Evolutionary conservation across 2,888 invertebrate species (phyloP), one percentile per base, ranked within the genome.

Genomic region (Pyrrhia umbra): DNA sequence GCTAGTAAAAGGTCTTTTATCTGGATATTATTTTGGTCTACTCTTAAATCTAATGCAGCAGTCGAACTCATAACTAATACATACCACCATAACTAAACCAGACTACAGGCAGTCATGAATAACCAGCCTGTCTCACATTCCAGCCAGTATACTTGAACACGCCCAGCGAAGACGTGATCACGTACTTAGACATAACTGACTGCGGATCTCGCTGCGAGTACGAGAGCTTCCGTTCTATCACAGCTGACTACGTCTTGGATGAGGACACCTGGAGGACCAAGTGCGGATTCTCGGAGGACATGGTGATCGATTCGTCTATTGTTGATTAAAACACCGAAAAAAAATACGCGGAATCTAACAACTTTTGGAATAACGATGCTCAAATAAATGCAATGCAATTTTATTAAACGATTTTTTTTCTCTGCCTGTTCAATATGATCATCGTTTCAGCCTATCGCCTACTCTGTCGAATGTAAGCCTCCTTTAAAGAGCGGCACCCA

Each of bases 111-210:
- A 10, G 10, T 18, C 9, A 25, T 23, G 2, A n/a, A 1, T 8
- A 25, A 20, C 15, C 10, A 6, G 4, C 8, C 5, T 56, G 1
- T 16, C 6, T 46, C 68, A n/a, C 0, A 34, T 34, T 51, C 1
- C 81, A 89, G 89, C 83, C 88, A 0, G 82, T 87, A 0, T 88
- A 85, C 75, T 68, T 86, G 2, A 69, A 76, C 0, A 58, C 73
- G 0, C 87, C 89, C 0, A 75, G 70, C 9, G 54, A 55, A 0
- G 74, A 76, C 15, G 63, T 75, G 0, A 50, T 70, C 6, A 43
- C 61, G 13, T 85, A 86, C 57, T 75, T 87, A 1, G 69, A 77
- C 18, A 67, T 89, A 0, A 55, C 65, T 0, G 88, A 83, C 2
- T 88, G 89, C 56, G 79, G 52, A 0, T 18, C 45, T 0, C 64